Conservation (phyloP, 1,140 invertebrate genomes). For the Diorhabda carinulata region DNA sequence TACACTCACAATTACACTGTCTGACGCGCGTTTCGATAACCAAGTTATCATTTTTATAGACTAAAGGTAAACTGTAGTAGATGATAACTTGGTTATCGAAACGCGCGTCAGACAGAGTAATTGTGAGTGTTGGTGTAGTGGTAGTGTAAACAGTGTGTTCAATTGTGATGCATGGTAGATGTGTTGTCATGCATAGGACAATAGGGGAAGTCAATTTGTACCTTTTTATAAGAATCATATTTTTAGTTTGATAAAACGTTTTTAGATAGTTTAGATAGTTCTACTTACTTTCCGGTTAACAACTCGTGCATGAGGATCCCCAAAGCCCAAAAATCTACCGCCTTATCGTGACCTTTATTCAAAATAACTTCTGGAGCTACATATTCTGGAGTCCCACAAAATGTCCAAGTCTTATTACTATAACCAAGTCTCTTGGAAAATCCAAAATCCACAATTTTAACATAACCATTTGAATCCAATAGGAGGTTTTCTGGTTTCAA, state of each 20-base stretch:
- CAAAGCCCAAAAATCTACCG: conserved; percentile 79
- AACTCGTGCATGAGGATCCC: conserved; percentile 79
- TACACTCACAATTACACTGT: too few species aligned
- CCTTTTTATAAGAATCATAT: too few species aligned
- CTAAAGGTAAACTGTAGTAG: too few species aligned
- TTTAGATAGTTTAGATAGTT: not conserved
- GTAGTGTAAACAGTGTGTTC: too few species aligned
- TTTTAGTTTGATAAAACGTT: not conserved
- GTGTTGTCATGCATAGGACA: too few species aligned
- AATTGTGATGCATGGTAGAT: too few species aligned
- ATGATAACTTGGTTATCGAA: too few species aligned
- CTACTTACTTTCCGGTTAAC: conserved; percentile 60
- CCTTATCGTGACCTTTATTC: conserved; percentile 68
- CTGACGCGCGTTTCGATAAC: too few species aligned
- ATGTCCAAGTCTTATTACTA: conserved; percentile 81
- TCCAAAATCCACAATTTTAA: conserved; percentile 84
- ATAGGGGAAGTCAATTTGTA: too few species aligned
- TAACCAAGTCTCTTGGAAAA: conserved; percentile 77
- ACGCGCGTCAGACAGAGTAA: too few species aligned
- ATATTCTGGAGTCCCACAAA: conserved; percentile 78
- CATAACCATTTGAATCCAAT: conserved; percentile 66
- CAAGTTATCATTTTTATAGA: too few species aligned
- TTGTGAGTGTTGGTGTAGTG: too few species aligned
- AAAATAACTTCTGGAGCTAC: conserved; percentile 73
- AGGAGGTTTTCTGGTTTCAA: conserved; percentile 81